Percentiles rank a stretch among this genome's conserved stretches.
phyloP scores from a whole-genome alignment of 1,140 invertebrate species.

The Temnothorax longispinosus region DNA sequence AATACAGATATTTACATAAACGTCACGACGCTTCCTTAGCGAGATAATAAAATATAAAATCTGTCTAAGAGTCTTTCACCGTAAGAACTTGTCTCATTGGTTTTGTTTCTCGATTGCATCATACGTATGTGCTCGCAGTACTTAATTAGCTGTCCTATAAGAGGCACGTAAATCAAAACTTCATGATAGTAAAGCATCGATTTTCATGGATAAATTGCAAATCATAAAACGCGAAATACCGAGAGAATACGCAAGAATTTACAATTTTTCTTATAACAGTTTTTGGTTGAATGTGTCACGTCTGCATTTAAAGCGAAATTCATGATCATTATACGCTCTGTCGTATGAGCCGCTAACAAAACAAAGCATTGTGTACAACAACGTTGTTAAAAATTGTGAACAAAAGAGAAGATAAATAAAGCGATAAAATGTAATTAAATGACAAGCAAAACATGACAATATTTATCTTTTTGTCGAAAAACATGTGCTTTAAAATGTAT shows the following conservation, averaged over 20 bases:
- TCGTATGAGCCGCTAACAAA: too few relatives aligned
- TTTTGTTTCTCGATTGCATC: not conserved
- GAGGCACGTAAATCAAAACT: not conserved
- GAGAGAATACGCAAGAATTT: not conserved
- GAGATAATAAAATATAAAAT: slow-evolving; percentile 28
- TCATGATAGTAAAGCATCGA: not conserved
- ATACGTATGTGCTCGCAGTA: not conserved
- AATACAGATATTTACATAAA: slow-evolving; percentile 34
- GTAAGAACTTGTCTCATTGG: not conserved
- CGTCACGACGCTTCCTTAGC: not conserved
- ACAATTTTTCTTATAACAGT: not conserved
- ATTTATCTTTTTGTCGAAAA: too few relatives aligned
- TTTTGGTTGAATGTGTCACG: too few relatives aligned
- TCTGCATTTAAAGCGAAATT: not conserved
- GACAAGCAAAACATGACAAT: too few relatives aligned
- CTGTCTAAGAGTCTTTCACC: not conserved
- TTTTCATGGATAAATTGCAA: not conserved
- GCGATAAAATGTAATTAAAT: too few relatives aligned
- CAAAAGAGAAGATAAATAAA: too few relatives aligned
- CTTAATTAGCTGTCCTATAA: not conserved
- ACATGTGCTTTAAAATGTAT: too few relatives aligned
- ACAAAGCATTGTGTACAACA: too few relatives aligned
- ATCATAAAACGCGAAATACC: not conserved
- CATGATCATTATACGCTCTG: too few relatives aligned
- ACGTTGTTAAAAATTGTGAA: too few relatives aligned